phyloP scores from a whole-genome alignment of 2,797 vertebrate genomes.

The Peromyscus eremicus region DNA sequence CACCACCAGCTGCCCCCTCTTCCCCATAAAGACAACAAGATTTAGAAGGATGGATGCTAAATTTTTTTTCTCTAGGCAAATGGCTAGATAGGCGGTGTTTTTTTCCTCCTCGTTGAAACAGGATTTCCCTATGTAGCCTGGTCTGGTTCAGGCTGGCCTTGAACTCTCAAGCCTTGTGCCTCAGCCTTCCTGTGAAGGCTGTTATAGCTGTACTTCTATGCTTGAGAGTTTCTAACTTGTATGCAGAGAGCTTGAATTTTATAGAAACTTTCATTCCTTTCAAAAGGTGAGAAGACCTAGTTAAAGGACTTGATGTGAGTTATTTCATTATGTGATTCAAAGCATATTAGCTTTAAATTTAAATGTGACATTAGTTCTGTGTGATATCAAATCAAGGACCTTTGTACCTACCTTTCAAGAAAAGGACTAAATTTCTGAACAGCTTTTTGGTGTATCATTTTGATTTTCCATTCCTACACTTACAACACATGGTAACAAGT shows the following conservation, averaged over 20 bases:
- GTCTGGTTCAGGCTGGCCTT: neutral
- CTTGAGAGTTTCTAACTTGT: neutral
- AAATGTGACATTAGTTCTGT: slow-evolving; percentile 6
- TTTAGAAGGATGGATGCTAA: slow-evolving; percentile 35
- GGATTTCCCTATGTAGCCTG: neutral
- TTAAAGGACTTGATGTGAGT: neutral
- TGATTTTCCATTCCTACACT: slow-evolving; percentile 41
- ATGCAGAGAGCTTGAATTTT: neutral
- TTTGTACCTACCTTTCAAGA: neutral
- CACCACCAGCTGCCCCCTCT: neutral
- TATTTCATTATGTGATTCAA: slow-evolving; percentile 40
- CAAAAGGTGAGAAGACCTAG: neutral
- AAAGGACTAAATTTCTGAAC: slow-evolving; percentile 30
- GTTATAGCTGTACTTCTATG: neutral
- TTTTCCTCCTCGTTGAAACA: neutral
- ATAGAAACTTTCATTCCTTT: slow-evolving; percentile 16
- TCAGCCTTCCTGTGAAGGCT: neutral
- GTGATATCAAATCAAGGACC: neutral
- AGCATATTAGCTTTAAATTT: slow-evolving; percentile 25
- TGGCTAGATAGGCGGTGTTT: neutral
- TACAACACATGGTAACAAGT: neutral
- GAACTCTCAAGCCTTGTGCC: neutral
- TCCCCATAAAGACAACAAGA: neutral
- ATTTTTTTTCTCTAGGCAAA: slow-evolving; percentile 5
- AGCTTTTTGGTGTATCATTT: slow-evolving; percentile 24